phyloP scores from a whole-genome alignment of 2,113 vertebrate genomes.

The Amblyornis subalaris region DNA sequence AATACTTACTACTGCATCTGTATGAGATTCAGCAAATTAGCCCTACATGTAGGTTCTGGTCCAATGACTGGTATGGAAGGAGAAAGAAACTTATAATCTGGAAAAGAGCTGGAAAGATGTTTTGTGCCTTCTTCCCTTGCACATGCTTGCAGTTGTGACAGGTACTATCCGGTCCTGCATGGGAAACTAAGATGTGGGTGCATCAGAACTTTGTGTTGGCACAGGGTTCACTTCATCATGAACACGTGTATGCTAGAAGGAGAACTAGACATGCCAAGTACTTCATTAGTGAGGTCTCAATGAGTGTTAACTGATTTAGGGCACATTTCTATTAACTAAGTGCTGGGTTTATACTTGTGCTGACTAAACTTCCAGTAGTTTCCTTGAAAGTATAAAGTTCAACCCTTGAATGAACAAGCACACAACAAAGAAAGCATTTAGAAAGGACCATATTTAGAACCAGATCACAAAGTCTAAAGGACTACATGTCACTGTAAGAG shows the following conservation, averaged over 20 bases:
- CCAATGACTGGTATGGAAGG: background rate
- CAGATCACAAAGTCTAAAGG: background rate
- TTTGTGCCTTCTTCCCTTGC: background rate
- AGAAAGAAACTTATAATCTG: background rate
- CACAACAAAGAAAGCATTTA: background rate
- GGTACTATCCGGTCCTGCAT: background rate
- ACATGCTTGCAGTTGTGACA: background rate
- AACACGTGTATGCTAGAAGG: background rate
- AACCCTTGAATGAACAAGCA: background rate
- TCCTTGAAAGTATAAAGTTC: background rate
- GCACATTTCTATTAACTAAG: background rate
- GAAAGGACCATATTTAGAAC: background rate
- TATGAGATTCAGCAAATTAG: background rate
- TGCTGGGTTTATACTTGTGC: background rate
- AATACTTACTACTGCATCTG: background rate
- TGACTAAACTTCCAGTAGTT: background rate
- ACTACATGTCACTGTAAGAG: background rate
- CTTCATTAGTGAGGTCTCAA: background rate
- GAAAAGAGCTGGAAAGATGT: background rate
- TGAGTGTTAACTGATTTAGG: background rate
- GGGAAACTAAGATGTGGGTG: background rate
- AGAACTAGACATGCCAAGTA: rapidly evolving
- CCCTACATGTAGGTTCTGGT: background rate
- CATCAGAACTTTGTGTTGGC: background rate
- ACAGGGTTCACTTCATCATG: background rate